Evolutionary conservation across 37 sponge, comb jelly and placozoan species (phyloP).

Genomic region (Lycopodina hypogea): DNA sequence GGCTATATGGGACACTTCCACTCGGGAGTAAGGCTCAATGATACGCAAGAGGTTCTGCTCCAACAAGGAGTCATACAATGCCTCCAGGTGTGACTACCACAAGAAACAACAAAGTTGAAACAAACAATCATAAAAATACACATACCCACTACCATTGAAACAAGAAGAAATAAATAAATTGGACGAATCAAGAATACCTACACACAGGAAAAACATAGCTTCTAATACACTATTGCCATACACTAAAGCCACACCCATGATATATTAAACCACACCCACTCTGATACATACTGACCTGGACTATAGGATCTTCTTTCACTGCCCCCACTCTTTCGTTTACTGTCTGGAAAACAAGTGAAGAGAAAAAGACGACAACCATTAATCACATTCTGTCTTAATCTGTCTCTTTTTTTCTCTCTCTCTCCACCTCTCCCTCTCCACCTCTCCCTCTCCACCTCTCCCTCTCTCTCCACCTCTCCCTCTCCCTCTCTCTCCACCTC

Average conservation of each 20-base stretch:
- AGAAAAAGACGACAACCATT: too few relatives aligned
- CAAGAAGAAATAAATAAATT: background rate
- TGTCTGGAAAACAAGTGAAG: slow-evolving; percentile 25
- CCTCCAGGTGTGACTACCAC: slow-evolving; percentile 80
- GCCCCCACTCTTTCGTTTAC: slow-evolving; percentile 42
- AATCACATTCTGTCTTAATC: background rate
- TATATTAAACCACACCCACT: too few relatives aligned
- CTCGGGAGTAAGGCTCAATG: slow-evolving; percentile 94
- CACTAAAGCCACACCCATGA: background rate
- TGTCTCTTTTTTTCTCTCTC: too few relatives aligned
- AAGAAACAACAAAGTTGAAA: background rate
- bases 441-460: too few relatives aligned
- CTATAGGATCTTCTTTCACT: slow-evolving; percentile 72
- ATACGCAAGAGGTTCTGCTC: slow-evolving; percentile 93
- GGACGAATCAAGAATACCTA: background rate
- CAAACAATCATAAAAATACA: background rate
- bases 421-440: too few relatives aligned
- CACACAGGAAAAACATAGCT: background rate
- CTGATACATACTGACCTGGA: slow-evolving; percentile 38
- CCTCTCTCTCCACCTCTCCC: too few relatives aligned
- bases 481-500: background rate
- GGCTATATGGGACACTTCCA: slow-evolving; percentile 90
- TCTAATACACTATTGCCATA: too few relatives aligned
- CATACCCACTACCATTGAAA: background rate
- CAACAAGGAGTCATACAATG: slow-evolving; percentile 86